Base-by-base conservation (phyloP, 2,888 invertebrate genomes). In the Diarsia mendica region DNA sequence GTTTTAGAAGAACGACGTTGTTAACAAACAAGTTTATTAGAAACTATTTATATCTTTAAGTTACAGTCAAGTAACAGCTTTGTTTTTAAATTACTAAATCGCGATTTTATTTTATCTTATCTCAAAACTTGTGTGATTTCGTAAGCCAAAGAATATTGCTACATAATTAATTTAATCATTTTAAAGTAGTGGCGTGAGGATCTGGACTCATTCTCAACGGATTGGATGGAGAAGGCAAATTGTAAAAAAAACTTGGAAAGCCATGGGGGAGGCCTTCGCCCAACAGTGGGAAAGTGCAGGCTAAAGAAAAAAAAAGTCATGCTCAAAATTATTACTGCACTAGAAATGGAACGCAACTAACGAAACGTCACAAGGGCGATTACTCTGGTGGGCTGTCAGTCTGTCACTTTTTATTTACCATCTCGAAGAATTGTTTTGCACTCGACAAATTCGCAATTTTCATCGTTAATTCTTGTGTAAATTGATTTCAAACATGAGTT, bases 401-500 rank as follows among this genome's bases (percentile, higher is more conserved):
- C 2, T 28, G n/a, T 71, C 83, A 83, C 65, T 71, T 85, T 77
- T 83, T 83, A 83, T 83, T 83, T 85, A 83, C 83, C 58, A 70
- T 82, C 61, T 70, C 28, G 55, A 49, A 63, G 23, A 77, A 68
- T 82, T 84, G 82, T 86, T 87, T 77, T 86, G 55, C 74, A 65
- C 13, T 20, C n/a, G 44, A 55, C 13, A 85, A 83, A 83, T 77
- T 82, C 46, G 39, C 53, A 77, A 68, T 82, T 66, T 55, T 68
- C 61, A n/a, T 67, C 33, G 23, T 67, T 68, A 64, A 58, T 78
- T 82, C 63, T 77, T 75, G 55, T 67, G 64, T 55, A 70, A 69
- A 72, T 77, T 55, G 66, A 72, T 74, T 75, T 75, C 70, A 77
- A 93, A 87, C 75, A 97, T 97, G 97, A 95, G 97, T 87, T 97